Base-by-base conservation (phyloP, 2,888 invertebrate species). In the Xylota segnis region DNA sequence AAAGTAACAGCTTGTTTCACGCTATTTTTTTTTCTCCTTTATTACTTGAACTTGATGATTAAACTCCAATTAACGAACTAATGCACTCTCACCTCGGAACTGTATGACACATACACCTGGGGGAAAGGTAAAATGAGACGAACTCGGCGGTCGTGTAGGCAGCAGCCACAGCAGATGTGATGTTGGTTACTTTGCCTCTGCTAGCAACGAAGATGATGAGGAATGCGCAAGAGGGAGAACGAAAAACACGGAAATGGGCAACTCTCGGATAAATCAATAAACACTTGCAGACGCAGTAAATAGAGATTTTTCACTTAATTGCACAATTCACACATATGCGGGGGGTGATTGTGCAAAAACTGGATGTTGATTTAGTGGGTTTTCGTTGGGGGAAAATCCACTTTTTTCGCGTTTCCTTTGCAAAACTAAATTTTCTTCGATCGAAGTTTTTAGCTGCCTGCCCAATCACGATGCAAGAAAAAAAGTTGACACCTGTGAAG, bases 401-500 rank as follows among this genome's bases (percentile, higher is more conserved):
- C 12, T 52, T 66, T n/a, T 66, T 78, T 70, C 14, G 54, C 32
- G 66, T 75, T 82, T 75, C 18, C 59, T 45, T 45, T 18, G 27
- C 12, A 63, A 74, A 79, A 84, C 29, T 65, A 52, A 63, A 54
- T 79, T 79, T 79, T 65, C 75, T 27, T 83, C 56, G 79, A 79
- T 75, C 65, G 71, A 81, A 84, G 37, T 71, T 74, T 84, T 65
- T 58, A 45, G 47, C 54, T 86, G 56, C n/a, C 72, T 68, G 56
- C 56, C 68, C 68, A 86, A 81, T 86, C 82, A 86, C 81, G 76
- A 72, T 77, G 59, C 12, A 52, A 72, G 58, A 45, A 82, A 86
- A 79, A 82, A 86, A 79, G 16, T 77, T 86, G 86, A 86, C 86
- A 86, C 86, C 86, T 86, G 86, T 86, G 86, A 86, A 86, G 18